Percentiles rank a stretch among this genome's conserved stretches.
These are phyloP conservation scores for Podilymbus podiceps DNA, from an alignment of 2,113 vertebrate species.

Conservation along the genomic window DNA sequence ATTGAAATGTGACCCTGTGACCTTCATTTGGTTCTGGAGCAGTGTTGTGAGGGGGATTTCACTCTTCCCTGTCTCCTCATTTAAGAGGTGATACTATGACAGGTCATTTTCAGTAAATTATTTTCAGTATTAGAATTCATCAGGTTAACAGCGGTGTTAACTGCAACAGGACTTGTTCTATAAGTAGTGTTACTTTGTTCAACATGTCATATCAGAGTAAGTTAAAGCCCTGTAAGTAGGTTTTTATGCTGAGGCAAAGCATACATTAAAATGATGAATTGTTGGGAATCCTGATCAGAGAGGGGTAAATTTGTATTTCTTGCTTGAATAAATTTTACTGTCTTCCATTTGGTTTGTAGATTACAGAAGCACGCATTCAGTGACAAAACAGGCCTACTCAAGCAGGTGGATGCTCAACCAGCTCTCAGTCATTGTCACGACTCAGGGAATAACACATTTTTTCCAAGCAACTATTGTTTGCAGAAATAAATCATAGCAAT, in stretches of 20 bases:
- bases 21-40: neutral
- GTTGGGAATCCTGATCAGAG: constrained; percentile 49
- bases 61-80: neutral
- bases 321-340: constrained; percentile 66
- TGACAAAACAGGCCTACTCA: constrained; percentile 44
- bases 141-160: neutral
- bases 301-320: constrained; percentile 66
- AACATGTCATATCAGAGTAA: neutral
- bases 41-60: neutral
- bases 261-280: constrained; percentile 72
- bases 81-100: neutral
- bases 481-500: constrained; percentile 12
- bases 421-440: constrained; percentile 56
- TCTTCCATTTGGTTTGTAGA: constrained; percentile 60
- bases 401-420: constrained; percentile 15
- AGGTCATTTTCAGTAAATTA: neutral
- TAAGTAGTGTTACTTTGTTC: constrained; percentile 6
- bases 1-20: neutral
- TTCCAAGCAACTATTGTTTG: neutral
- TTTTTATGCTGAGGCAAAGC: constrained; percentile 19
- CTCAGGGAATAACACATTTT: neutral
- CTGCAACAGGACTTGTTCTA: neutral
- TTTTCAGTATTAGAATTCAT: neutral
- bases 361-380: constrained; percentile 49
- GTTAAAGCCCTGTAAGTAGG: constrained; percentile 10